A percentile compares a stretch with the other conserved stretches of the same genome.
These are phyloP conservation scores for Vimba vimba DNA, from an alignment of 2,113 vertebrate species.

Conservation along the genomic window DNA sequence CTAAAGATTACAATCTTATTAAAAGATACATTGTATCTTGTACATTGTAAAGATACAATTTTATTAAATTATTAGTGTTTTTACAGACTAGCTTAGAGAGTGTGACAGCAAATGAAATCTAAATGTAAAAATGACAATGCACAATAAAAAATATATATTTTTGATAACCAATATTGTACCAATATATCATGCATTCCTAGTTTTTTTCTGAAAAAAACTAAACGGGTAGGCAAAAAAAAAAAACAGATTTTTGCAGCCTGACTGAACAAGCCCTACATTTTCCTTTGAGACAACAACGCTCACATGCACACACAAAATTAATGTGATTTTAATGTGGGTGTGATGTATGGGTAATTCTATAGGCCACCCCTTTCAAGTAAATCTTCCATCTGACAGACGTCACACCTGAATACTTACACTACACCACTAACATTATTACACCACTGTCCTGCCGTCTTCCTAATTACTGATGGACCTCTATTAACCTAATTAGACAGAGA, in stretches of 20 bases:
- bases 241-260: neutral
- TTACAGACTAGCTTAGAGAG: neutral
- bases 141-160: neutral
- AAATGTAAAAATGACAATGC: neutral
- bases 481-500: slow-evolving; percentile 58
- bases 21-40: neutral
- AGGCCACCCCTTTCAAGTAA: slow-evolving; percentile 48
- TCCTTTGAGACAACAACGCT: neutral
- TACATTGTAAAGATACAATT: neutral
- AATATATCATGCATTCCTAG: neutral
- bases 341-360: slow-evolving; percentile 62
- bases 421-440: slow-evolving; percentile 41
- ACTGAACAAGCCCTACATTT: neutral
- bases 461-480: slow-evolving; percentile 45
- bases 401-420: slow-evolving; percentile 58
- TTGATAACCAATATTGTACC: neutral
- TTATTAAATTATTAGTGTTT: neutral
- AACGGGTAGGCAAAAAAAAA: no score
- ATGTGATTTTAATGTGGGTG: neutral
- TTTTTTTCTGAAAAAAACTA: neutral
- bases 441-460: neutral
- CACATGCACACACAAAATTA: slow-evolving; percentile 11
- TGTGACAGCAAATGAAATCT: neutral
- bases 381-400: slow-evolving; percentile 71
- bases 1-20: neutral